Percentiles rank a stretch among this genome's conserved stretches.
Conservation (phyloP, 2,797 vertebrate genomes). For the Prionace glauca region DNA sequence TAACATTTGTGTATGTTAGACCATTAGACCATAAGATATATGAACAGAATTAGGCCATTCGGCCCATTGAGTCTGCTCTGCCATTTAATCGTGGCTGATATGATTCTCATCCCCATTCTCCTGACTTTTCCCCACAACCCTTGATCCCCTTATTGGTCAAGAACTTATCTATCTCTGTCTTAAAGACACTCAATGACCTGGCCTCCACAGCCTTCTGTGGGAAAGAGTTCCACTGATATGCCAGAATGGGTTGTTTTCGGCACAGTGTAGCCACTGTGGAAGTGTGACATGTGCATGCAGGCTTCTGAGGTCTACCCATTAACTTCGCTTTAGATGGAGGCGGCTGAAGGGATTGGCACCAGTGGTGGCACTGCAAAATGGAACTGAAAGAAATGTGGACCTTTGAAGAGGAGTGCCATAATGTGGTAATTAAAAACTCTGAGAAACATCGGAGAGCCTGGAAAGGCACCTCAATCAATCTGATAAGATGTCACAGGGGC, state of each 20-base stretch:
- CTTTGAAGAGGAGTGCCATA: not conserved
- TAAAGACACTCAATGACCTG: no score
- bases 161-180: no score
- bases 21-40: no score
- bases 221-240: not conserved
- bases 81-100: no score
- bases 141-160: no score
- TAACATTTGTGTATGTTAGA: not conserved
- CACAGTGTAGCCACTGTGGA: not conserved
- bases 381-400: not conserved
- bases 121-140: no score
- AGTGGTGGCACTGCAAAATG: not conserved
- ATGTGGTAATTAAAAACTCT: not conserved
- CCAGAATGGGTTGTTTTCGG: not conserved
- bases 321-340: not conserved
- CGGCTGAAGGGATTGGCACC: not conserved
- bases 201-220: no score
- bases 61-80: no score
- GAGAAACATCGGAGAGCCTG: not conserved
- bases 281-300: not conserved
- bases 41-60: no score
- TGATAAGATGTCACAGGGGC: not conserved
- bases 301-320: not conserved
- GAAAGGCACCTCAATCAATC: not conserved
- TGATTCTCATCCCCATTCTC: no score